Evolutionary conservation across 2,113 vertebrate species (phyloP), one percentile per base, ranked within the genome.

Genomic region (Sakesphorus luctuosus): DNA sequence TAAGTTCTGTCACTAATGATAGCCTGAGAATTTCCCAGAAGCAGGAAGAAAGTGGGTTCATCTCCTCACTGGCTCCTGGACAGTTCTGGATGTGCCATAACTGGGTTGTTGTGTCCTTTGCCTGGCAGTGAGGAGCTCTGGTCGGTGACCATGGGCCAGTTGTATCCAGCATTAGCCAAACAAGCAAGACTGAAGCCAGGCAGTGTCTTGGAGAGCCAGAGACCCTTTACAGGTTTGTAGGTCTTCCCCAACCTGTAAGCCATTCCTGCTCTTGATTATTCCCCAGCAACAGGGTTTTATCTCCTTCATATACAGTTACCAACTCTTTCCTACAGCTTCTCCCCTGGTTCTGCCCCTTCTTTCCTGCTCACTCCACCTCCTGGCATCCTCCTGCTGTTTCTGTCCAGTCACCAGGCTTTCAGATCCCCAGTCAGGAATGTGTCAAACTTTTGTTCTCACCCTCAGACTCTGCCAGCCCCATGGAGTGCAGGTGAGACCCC

Each of bases 271-370:
- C 14, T 2, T 7, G 16, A 2, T 7, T 33, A n/a, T 15, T 25
- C 31, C 28, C 12, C 0, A 0, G 18, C 23, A 55, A 26, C 5
- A 62, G 35, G 4, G 5, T 4, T 33, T 73, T 49, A 11, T 84
- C 38, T 52, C 65, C 67, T 2, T 0, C 23, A 4, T 25, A 8
- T 8, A 4, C 4, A 33, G 4, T 12, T 46, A 29, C 33, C 20
- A 25, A 1, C 4, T 15, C 9, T 23, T 94, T 65, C 18, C 72
- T 63, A 10, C 8, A 68, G 7, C 43, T 67, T 58, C 58, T 68
- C 6, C 28, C 12, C 65, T 36, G 44, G 59, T 17, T 68, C 44
- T 55, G 44, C 40, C 28, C 7, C 29, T 47, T 58, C 44, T 13
- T 25, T 31, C 26, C 56, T 47, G 33, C 91, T 56, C 88, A 7